phyloP scores from a whole-genome alignment of 1,140 invertebrate species.

The Lithobius niger region DNA sequence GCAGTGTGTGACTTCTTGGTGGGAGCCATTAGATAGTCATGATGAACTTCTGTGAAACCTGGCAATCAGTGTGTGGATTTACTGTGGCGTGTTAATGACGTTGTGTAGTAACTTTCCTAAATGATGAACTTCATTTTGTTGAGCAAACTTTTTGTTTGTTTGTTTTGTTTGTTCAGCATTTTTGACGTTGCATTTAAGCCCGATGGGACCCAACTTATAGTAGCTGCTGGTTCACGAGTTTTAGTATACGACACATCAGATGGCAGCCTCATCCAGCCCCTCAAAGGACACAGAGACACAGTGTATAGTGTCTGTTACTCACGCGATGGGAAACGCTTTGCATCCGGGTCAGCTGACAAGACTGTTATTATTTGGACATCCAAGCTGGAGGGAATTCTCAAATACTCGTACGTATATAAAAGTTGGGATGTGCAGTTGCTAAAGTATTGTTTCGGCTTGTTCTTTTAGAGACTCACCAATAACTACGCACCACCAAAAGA shows the following conservation, averaged over 20 bases:
- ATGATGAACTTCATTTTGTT: neutral
- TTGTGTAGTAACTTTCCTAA: neutral
- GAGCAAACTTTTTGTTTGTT: conserved; percentile 2
- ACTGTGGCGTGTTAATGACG: no score
- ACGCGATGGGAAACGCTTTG: conserved; percentile 90
- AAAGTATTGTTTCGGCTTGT: no score
- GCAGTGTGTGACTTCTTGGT: no score
- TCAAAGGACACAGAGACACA: conserved; percentile 89
- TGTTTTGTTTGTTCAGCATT: conserved; percentile 50
- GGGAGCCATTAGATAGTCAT: neutral
- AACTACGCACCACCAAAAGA: no score
- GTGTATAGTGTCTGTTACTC: conserved; percentile 89
- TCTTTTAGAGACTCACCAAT: no score
- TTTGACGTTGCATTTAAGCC: conserved; percentile 91
- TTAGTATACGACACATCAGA: conserved; percentile 87
- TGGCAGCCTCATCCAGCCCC: conserved; percentile 74
- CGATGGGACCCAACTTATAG: conserved; percentile 83
- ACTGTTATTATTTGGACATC: conserved; percentile 97
- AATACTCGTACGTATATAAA: conserved; percentile 72
- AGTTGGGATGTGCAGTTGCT: neutral
- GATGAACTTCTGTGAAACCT: neutral
- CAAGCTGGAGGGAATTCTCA: conserved; percentile 89
- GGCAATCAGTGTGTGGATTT: no score
- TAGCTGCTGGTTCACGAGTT: conserved; percentile 81
- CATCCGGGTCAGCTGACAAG: conserved; percentile 92